Evolutionary conservation across 2,797 vertebrate species (phyloP).

Genomic region (Telmatherina bonti): DNA sequence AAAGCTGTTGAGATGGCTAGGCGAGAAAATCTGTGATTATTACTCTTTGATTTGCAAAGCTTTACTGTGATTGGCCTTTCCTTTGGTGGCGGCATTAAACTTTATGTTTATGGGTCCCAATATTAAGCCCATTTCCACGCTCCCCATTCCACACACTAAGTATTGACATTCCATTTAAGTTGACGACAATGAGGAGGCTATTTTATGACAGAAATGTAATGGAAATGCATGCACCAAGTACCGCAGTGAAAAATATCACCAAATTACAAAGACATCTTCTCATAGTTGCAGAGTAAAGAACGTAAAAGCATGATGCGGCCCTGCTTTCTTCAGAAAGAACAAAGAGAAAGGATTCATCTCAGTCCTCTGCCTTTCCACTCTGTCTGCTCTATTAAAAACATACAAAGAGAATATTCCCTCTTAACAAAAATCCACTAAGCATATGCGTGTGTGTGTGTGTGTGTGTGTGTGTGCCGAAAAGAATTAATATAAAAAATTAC

Average conservation of each 20-base stretch:
- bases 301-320: slow-evolving; percentile 68
- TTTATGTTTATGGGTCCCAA: slow-evolving; percentile 78
- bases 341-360: slow-evolving; percentile 67
- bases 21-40: slow-evolving; percentile 74
- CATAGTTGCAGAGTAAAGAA: slow-evolving; percentile 69
- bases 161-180: slow-evolving; percentile 81
- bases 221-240: slow-evolving; percentile 58
- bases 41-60: slow-evolving; percentile 77
- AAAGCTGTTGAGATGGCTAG: slow-evolving; percentile 67
- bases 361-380: slow-evolving; percentile 42
- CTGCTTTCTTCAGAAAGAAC: slow-evolving; percentile 73
- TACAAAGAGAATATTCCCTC: slow-evolving; percentile 56
- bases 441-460: not conserved
- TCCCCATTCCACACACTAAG: slow-evolving; percentile 73
- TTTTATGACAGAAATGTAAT: slow-evolving; percentile 77
- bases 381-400: slow-evolving; percentile 53
- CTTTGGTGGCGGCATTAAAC: slow-evolving; percentile 73
- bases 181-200: slow-evolving; percentile 67
- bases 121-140: slow-evolving; percentile 82
- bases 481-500: slow-evolving; percentile 60
- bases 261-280: slow-evolving; percentile 76
- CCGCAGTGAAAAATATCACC: slow-evolving; percentile 70
- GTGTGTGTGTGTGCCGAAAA: slow-evolving; percentile 21
- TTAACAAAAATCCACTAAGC: slow-evolving; percentile 51
- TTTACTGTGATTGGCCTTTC: slow-evolving; percentile 59